A percentile compares a stretch with the other conserved stretches of the same genome.
Evolutionary conservation across 1,140 invertebrate genomes (phyloP).

Genomic region (Brachionus rotundiformis): DNA sequence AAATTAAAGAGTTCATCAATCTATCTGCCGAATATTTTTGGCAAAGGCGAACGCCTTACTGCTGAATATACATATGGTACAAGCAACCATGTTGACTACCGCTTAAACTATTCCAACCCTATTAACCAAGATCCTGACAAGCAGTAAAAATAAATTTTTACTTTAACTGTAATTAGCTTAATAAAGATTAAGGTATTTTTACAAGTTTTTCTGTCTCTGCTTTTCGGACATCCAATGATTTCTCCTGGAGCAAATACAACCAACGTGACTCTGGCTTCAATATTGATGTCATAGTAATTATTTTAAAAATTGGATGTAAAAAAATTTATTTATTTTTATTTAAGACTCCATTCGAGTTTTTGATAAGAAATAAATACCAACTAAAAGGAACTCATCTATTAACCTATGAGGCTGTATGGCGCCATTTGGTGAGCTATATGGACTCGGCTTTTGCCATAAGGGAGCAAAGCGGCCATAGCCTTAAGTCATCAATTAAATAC

Average conservation of each 20-base stretch:
- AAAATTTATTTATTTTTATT: background rate
- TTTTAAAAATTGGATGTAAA: background rate
- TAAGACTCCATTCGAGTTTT: constrained; percentile 23
- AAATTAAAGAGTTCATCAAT: constrained; percentile 60
- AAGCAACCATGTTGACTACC: constrained; percentile 73
- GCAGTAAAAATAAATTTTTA: constrained; percentile 64
- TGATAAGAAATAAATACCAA: constrained; percentile 30
- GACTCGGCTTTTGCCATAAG: constrained; percentile 73
- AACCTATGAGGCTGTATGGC: constrained; percentile 78
- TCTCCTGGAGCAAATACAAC: constrained; percentile 77
- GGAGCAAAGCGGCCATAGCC: constrained; percentile 78
- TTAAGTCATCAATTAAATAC: constrained; percentile 80
- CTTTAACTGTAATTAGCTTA: background rate
- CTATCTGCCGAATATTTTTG: constrained; percentile 78
- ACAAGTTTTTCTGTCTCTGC: constrained; percentile 70
- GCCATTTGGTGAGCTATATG: constrained; percentile 70
- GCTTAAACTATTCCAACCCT: constrained; percentile 75
- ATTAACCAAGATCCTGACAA: constrained; percentile 67
- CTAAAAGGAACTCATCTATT: constrained; percentile 70
- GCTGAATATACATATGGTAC: constrained; percentile 77
- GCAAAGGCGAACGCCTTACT: constrained; percentile 76
- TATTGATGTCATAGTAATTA: constrained; percentile 57
- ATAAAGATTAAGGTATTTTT: background rate
- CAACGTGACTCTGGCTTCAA: constrained; percentile 64
- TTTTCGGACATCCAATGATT: constrained; percentile 74